A percentile compares a stretch with the other conserved stretches of the same genome.
phyloP scores from a whole-genome alignment of 2,797 vertebrate species.

The Furcifer pardalis region DNA sequence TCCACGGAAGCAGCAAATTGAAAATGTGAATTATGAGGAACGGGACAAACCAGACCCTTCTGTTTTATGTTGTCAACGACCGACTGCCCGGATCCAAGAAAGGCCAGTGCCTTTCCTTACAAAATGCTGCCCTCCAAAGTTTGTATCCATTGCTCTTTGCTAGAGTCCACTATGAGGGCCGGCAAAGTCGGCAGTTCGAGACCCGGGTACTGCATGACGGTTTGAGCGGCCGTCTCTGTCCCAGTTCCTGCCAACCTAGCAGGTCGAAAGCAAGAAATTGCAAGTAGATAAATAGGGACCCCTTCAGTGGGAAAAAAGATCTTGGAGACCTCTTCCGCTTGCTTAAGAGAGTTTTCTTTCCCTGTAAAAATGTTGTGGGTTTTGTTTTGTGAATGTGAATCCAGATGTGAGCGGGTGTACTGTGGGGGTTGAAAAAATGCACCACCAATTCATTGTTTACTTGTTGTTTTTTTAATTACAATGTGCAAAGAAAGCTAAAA shows the following conservation, averaged over 20 bases:
- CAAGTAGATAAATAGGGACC: too few relatives aligned
- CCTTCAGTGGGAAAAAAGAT: too few relatives aligned
- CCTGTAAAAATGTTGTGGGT: background rate
- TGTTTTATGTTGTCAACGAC: slow-evolving; percentile 24
- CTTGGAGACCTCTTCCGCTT: slow-evolving; percentile 26
- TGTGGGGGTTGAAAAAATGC: too few relatives aligned
- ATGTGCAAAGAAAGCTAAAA: background rate
- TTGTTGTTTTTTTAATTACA: too few relatives aligned
- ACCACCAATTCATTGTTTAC: background rate
- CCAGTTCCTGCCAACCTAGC: too few relatives aligned
- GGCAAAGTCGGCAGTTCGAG: too few relatives aligned
- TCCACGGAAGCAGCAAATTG: slow-evolving; percentile 26
- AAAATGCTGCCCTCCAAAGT: background rate
- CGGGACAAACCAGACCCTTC: slow-evolving; percentile 27
- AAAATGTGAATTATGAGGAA: slow-evolving; percentile 22
- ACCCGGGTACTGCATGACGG: too few relatives aligned
- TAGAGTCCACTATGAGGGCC: too few relatives aligned
- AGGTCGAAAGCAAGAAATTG: too few relatives aligned
- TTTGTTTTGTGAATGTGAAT: slow-evolving; percentile 22
- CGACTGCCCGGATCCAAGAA: slow-evolving; percentile 45
- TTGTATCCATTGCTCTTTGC: too few relatives aligned
- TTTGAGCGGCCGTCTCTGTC: too few relatives aligned
- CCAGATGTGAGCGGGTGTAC: too few relatives aligned
- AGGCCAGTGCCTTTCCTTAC: slow-evolving; percentile 37
- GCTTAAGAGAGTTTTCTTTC: slow-evolving; percentile 38